A percentile compares a stretch with the other conserved stretches of the same genome.
phyloP scores from a whole-genome alignment of 2,888 invertebrate species.

The Mycogona germanica region DNA sequence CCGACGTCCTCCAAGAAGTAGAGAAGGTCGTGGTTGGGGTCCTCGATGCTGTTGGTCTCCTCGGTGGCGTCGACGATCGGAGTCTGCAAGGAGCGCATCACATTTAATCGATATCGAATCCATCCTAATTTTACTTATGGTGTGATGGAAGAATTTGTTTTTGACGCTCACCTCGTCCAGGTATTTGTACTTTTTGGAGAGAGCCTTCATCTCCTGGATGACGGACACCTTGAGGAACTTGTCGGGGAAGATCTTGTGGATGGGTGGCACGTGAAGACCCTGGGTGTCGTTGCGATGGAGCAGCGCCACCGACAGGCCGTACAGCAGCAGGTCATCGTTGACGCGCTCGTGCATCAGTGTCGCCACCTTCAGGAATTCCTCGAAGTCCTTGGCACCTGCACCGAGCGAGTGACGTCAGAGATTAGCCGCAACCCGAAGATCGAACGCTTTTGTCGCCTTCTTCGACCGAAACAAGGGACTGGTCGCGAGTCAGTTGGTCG shows the following conservation, averaged over 20 bases:
- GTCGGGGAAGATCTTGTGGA: slow-evolving; percentile 65
- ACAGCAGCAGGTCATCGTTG: slow-evolving; percentile 69
- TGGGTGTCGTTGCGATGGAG: slow-evolving; percentile 60
- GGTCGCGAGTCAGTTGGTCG: too few species aligned
- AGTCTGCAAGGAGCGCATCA: background rate
- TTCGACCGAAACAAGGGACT: too few species aligned
- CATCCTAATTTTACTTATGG: background rate
- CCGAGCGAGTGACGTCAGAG: too few species aligned
- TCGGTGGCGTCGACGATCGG: slow-evolving; percentile 5
- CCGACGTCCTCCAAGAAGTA: slow-evolving; percentile 2
- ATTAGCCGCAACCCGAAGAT: too few species aligned
- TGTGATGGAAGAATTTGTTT: background rate
- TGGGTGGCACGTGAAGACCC: slow-evolving; percentile 53
- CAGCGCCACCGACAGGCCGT: slow-evolving; percentile 59
- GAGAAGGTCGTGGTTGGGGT: background rate
- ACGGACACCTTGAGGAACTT: slow-evolving; percentile 52
- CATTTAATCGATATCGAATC: background rate
- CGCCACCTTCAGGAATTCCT: background rate
- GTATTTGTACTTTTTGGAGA: background rate
- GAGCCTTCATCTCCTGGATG: slow-evolving; percentile 48
- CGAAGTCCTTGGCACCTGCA: background rate
- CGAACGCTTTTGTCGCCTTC: too few species aligned
- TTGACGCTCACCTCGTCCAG: slow-evolving; percentile 38
- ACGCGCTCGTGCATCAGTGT: slow-evolving; percentile 54
- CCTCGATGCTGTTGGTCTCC: background rate